These are phyloP conservation scores for Chinchilla lanigera DNA, from an alignment of 2,113 vertebrate genomes.

Conservation along the genomic window DNA sequence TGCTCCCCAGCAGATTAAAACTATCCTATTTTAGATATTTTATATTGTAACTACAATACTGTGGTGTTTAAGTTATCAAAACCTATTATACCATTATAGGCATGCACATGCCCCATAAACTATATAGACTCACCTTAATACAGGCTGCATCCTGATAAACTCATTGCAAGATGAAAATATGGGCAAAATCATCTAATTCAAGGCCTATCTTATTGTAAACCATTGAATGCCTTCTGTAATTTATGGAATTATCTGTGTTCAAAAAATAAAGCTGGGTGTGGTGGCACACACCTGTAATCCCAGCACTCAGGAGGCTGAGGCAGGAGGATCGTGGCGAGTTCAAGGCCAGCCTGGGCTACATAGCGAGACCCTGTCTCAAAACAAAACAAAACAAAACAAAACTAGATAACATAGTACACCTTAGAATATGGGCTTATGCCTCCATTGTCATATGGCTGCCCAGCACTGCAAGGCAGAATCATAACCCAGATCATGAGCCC, in stretches of 20 bases:
- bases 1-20: neutral
- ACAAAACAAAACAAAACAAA: no score
- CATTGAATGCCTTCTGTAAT: neutral
- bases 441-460: no score
- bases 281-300: no score
- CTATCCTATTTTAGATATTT: neutral
- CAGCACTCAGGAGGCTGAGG: no score
- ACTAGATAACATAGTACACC: no score
- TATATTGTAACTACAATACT: neutral
- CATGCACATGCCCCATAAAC: neutral
- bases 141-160: neutral
- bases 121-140: neutral
- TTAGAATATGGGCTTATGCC: neutral
- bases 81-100: neutral
- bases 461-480: neutral
- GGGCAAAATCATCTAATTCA: neutral
- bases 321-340: no score
- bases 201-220: neutral
- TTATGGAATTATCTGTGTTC: neutral
- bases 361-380: no score
- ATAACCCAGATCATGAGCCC: neutral
- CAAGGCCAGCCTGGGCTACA: no score
- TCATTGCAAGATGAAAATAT: neutral
- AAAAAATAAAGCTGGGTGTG: no score
- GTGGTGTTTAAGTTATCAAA: neutral